Conservation (phyloP, 2,888 invertebrate species). For the Tachina grossa region DNA sequence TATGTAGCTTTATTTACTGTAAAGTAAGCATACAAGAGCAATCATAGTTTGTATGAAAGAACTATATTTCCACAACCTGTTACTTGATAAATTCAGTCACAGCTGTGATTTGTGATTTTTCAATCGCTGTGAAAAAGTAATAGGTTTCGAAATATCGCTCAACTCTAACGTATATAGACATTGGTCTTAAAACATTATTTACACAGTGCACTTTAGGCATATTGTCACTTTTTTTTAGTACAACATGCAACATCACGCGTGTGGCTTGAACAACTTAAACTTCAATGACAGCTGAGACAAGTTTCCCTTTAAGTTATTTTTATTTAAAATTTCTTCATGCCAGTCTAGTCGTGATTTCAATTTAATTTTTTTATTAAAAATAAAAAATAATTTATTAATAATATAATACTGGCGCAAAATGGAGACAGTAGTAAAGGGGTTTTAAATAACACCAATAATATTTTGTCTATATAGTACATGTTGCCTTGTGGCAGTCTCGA, state of each 20-base stretch:
- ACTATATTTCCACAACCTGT: too few relatives aligned
- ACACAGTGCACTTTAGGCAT: not conserved
- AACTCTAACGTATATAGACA: too few relatives aligned
- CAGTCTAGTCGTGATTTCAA: slow-evolving; percentile 64
- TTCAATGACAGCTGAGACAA: slow-evolving; percentile 70
- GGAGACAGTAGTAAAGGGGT: slow-evolving; percentile 43
- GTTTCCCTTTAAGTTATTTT: slow-evolving; percentile 69
- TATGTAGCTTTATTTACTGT: too few relatives aligned
- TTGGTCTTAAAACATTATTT: not conserved
- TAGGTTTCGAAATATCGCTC: too few relatives aligned
- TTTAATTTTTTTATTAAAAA: not conserved
- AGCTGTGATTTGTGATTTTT: too few relatives aligned
- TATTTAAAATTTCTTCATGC: slow-evolving; percentile 46
- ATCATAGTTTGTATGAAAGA: too few relatives aligned
- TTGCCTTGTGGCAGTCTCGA: slow-evolving; percentile 20
- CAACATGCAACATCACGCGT: slow-evolving; percentile 67
- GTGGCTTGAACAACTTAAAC: slow-evolving; percentile 40
- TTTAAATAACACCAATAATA: slow-evolving; percentile 18
- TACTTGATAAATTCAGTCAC: too few relatives aligned
- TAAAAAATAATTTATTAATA: not conserved
- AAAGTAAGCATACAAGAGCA: too few relatives aligned
- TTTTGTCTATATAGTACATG: slow-evolving; percentile 11
- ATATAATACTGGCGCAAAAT: slow-evolving; percentile 1
- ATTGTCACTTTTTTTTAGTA: slow-evolving; percentile 22
- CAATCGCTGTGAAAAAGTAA: too few relatives aligned